These are phyloP conservation scores for Sterrhoptilus dennistouni DNA, from an alignment of 2,113 vertebrate genomes.

Conservation along the genomic window DNA sequence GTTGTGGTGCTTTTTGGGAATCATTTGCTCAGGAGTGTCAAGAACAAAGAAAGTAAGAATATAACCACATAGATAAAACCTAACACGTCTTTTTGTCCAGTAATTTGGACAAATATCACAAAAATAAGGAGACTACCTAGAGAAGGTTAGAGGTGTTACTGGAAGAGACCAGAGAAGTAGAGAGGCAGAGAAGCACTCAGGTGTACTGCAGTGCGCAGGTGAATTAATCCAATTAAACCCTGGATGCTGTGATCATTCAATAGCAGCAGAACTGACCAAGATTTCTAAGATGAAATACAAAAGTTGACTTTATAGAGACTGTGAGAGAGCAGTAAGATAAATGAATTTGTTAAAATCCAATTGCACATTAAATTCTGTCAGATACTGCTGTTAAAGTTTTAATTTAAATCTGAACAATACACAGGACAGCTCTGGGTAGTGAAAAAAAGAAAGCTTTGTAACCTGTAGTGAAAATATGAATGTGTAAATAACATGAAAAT, in stretches of 20 bases:
- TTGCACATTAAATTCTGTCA: neutral
- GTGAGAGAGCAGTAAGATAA: neutral
- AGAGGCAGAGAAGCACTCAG: neutral
- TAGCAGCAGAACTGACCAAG: neutral
- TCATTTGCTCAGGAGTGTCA: neutral
- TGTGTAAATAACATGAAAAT: neutral
- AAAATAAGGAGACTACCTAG: neutral
- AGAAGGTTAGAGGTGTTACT: neutral
- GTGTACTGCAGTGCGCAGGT: accelerated
- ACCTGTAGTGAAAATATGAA: neutral
- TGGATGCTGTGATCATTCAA: neutral
- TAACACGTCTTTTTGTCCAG: neutral
- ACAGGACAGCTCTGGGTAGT: neutral
- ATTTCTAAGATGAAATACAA: neutral
- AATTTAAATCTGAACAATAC: neutral
- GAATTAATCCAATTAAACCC: neutral
- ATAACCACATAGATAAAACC: neutral
- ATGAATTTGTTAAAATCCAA: neutral
- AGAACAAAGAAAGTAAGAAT: neutral
- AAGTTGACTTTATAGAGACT: neutral
- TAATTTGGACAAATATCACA: neutral
- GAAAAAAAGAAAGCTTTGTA: neutral
- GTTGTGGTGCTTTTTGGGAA: neutral
- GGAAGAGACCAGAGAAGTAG: neutral
- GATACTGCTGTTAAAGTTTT: neutral